Evolutionary conservation across 2,797 vertebrate genomes (phyloP), one percentile per base, ranked within the genome.

Genomic region (Argentina silus): DNA sequence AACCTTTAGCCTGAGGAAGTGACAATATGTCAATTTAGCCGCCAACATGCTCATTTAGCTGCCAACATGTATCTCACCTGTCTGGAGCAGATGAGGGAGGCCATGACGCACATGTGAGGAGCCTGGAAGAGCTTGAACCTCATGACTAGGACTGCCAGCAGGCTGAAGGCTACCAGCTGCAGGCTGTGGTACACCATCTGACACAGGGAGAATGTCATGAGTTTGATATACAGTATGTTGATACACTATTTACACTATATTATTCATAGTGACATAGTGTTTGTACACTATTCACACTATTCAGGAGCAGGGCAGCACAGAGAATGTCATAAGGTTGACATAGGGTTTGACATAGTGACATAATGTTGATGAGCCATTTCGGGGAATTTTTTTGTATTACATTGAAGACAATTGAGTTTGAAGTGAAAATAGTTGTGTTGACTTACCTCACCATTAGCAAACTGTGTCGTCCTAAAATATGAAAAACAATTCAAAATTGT

Each of bases 91-190:
- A 95, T 67, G 79, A 95, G 85, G 64, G 94, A 95, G 67, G 93
- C 93, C 95, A 95, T 94, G 17, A 95, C 59, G 65, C 95, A 95
- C 69, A 95, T 91, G 77, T 95, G 95, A 2, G 95, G 95, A 0
- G 94, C 95, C 83, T 95, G 75, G 81, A 95, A 95, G 65, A 95
- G 91, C 61, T 95, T 95, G 11, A 95, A 84, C 72, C 95, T 91
- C 94, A 95, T 95, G 63, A 95, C 93, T 83, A 95, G 86, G 85
- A 95, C 76, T 0, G 93, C 95, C 53, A 95, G 89, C 61, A 82
- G 87, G 1, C 90, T 76, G 74, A 93, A 95, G 0, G 93, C 94
- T 47, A 95, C 50, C 10, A 95, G 90, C 60, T 95, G 94, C 78
- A 95, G 71, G 0, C 89, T 87, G 19, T 95, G 94, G 79, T 94